Evolutionary conservation across 1,140 invertebrate genomes (phyloP).

Genomic region (Harlomillsia oculata): DNA sequence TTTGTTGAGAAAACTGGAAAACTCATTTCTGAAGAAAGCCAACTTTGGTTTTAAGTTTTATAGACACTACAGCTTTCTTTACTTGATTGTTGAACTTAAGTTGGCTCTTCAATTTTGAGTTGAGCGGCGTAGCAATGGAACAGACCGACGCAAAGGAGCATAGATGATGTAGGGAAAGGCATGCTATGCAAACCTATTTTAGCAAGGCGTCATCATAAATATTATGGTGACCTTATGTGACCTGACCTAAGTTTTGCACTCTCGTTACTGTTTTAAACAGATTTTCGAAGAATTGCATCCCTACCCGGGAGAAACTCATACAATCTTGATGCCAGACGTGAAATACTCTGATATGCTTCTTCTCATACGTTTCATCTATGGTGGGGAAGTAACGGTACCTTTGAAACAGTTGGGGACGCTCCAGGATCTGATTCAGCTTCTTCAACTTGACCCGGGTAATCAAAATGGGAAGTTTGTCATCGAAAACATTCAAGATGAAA

Average conservation of each 20-base stretch:
- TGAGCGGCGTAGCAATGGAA: too few species aligned
- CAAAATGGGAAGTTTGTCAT: conserved; percentile 35
- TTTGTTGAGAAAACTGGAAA: too few species aligned
- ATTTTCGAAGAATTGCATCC: conserved; percentile 33
- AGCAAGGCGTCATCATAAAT: neutral
- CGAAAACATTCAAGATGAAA: conserved; percentile 33
- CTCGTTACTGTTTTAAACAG: conserved; percentile 9
- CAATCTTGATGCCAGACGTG: conserved; percentile 34
- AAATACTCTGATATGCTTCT: conserved; percentile 34
- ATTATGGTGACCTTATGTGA: neutral
- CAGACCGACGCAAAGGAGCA: too few species aligned
- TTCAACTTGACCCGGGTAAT: conserved; percentile 34
- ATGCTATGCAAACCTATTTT: too few species aligned
- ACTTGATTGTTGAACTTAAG: too few species aligned
- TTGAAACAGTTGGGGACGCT: conserved; percentile 34
- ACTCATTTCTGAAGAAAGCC: too few species aligned
- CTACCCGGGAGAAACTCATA: conserved; percentile 20
- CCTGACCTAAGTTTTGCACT: too few species aligned
- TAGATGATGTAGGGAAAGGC: too few species aligned
- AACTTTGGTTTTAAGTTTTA: too few species aligned
- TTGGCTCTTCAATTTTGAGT: too few species aligned
- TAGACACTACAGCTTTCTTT: too few species aligned
- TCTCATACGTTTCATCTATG: conserved; percentile 34
- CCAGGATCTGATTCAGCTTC: conserved; percentile 35
- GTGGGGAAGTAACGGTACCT: conserved; percentile 36